Conservation (phyloP, 2,797 vertebrate genomes). For the Phrynocephalus forsythii region DNA sequence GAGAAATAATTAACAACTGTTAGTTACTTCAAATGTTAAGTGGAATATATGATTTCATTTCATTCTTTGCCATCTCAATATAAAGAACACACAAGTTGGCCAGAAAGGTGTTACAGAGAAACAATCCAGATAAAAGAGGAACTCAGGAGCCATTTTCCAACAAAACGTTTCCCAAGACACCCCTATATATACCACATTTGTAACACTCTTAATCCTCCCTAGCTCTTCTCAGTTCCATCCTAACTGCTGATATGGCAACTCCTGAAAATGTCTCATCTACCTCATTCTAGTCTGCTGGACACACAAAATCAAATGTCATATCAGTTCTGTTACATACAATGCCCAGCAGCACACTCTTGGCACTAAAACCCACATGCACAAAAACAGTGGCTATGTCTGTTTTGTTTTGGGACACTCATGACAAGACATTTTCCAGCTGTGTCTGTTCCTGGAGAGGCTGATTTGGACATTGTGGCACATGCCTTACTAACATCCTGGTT, state of each 20-base stretch:
- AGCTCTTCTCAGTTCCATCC: background rate
- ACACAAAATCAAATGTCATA: background rate
- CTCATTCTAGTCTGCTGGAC: background rate
- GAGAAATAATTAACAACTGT: background rate
- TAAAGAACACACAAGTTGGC: background rate
- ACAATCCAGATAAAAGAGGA: background rate
- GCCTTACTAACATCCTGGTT: too few species aligned
- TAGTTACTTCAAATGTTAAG: background rate
- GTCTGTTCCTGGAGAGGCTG: too few species aligned
- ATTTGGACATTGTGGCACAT: too few species aligned
- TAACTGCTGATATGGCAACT: background rate
- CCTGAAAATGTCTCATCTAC: background rate
- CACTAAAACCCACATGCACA: accelerated
- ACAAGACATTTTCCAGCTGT: background rate
- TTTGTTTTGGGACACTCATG: background rate
- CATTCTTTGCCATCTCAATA: background rate
- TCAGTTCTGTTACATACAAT: background rate
- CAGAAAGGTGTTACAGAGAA: background rate
- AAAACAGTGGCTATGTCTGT: background rate
- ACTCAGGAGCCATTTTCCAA: background rate
- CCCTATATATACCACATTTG: background rate
- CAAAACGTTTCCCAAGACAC: background rate
- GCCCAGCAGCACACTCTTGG: background rate
- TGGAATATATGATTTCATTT: background rate
- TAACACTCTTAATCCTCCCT: background rate